Conservation (phyloP, 2,113 vertebrate genomes). For the Pelusios castaneus region DNA sequence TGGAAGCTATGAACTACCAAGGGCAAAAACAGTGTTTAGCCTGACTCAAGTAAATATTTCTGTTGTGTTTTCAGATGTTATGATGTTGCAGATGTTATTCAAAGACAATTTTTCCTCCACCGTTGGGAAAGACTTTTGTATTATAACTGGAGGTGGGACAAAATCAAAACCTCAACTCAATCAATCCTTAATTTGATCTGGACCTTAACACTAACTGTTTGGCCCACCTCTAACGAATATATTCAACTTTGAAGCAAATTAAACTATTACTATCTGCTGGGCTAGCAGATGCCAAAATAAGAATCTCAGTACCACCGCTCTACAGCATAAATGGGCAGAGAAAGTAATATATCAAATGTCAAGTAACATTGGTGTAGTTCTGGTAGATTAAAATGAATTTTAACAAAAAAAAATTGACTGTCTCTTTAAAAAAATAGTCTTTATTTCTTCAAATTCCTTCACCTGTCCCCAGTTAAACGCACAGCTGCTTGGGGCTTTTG, state of each 20-base stretch:
- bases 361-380: background rate
- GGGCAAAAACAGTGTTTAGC: background rate
- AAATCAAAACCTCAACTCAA: background rate
- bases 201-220: background rate
- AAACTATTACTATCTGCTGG: fast-evolving
- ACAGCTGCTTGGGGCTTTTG: slow-evolving; percentile 47
- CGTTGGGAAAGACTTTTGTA: background rate
- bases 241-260: background rate
- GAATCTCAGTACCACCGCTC: background rate
- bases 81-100: background rate
- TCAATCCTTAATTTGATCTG: background rate
- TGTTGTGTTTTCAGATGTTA: background rate
- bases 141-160: background rate
- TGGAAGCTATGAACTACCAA: background rate
- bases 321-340: background rate
- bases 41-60: background rate
- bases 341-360: background rate
- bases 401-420: background rate
- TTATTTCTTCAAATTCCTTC: slow-evolving; percentile 42
- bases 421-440: slow-evolving; percentile 39
- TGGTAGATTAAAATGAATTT: background rate
- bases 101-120: background rate
- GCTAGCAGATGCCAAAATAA: background rate
- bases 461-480: slow-evolving; percentile 67
- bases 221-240: background rate